These are phyloP conservation scores for Battus philenor DNA, from an alignment of 1,140 invertebrate species.

Conservation along the genomic window DNA sequence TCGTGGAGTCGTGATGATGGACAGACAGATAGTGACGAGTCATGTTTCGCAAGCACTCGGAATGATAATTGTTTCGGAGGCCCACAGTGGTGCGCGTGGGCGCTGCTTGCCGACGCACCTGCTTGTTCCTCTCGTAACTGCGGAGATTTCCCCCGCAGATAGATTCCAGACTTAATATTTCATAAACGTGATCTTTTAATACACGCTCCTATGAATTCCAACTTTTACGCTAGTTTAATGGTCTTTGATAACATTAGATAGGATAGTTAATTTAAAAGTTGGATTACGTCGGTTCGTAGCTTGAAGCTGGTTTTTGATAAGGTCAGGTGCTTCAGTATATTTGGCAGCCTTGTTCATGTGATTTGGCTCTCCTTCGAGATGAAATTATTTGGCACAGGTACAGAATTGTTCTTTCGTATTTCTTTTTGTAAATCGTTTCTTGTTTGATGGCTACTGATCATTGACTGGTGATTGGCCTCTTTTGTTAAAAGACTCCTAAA, in stretches of 20 bases:
- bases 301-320: conserved; percentile 8
- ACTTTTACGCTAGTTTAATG: conserved; percentile 29
- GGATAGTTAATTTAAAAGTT: conserved; percentile 42
- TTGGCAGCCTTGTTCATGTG: conserved; percentile 25
- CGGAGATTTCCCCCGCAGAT: conserved; percentile 41
- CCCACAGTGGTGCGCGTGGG: conserved; percentile 45
- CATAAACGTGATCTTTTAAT: conserved; percentile 62
- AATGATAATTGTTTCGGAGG: conserved; percentile 63
- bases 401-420: too few relatives aligned
- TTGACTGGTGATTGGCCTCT: too few relatives aligned
- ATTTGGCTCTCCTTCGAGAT: conserved; percentile 19
- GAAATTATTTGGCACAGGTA: conserved; percentile 23
- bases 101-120: conserved; percentile 43
- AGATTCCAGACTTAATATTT: conserved; percentile 58
- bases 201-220: conserved; percentile 45
- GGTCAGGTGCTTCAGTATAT: conserved; percentile 24
- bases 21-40: conserved; percentile 61
- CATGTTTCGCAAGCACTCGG: conserved; percentile 67
- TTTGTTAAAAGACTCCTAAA: too few relatives aligned
- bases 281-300: conserved; percentile 19
- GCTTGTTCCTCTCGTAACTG: conserved; percentile 34
- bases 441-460: too few relatives aligned
- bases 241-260: conserved; percentile 19
- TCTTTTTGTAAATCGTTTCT: too few relatives aligned
- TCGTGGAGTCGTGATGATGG: conserved; percentile 69